A percentile compares a stretch with the other conserved stretches of the same genome.
These are phyloP conservation scores for Pycnonotus jocosus DNA, from an alignment of 2,113 vertebrate species.

Conservation along the genomic window DNA sequence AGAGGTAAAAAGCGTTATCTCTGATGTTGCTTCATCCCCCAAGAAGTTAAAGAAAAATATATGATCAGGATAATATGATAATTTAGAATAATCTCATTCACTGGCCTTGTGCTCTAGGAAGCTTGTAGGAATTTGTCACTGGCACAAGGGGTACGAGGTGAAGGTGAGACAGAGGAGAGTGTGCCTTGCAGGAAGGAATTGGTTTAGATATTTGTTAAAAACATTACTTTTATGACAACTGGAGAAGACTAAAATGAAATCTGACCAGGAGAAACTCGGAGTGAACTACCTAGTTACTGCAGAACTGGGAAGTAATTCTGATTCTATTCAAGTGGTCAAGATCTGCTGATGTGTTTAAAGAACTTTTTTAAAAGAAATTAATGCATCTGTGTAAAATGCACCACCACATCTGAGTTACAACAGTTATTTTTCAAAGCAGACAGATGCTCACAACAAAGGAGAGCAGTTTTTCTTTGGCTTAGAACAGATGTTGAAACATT, in stretches of 20 bases:
- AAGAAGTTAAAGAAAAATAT: not conserved
- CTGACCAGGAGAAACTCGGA: not conserved
- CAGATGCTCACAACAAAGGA: not conserved
- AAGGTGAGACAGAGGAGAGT: not conserved
- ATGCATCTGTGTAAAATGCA: no score
- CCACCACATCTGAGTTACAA: not conserved
- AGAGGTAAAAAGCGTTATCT: not conserved
- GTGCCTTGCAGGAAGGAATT: not conserved
- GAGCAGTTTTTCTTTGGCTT: not conserved
- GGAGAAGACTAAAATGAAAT: not conserved
- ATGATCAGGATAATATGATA: not conserved
- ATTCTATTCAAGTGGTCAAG: fast-evolving
- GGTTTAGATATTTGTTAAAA: not conserved
- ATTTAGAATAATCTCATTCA: not conserved
- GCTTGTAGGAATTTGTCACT: not conserved
- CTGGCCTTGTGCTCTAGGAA: not conserved
- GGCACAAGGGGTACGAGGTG: not conserved
- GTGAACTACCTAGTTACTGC: not conserved
- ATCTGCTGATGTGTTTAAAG: not conserved
- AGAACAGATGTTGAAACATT: not conserved
- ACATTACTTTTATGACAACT: not conserved
- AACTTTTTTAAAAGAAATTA: not conserved
- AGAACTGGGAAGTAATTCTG: not conserved
- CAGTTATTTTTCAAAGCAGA: not conserved
- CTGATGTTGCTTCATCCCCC: not conserved